Conservation (phyloP, 2,113 vertebrate genomes). For the Crocuta crocuta region DNA sequence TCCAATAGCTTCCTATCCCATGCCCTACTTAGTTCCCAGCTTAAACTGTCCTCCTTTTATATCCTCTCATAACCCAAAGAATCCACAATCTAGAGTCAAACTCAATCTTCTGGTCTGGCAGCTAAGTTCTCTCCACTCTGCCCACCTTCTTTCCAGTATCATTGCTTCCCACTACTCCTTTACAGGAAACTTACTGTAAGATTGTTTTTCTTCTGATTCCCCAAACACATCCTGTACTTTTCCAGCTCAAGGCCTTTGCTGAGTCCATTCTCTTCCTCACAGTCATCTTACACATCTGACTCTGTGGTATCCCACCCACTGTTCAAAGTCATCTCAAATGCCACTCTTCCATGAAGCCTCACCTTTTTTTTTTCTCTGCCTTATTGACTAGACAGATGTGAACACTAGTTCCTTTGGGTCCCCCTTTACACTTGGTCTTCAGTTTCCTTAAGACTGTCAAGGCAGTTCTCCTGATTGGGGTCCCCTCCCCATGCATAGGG, state of each 20-base stretch:
- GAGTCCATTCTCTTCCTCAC: conserved; percentile 19
- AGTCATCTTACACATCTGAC: conserved; percentile 42
- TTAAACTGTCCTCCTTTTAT: not conserved
- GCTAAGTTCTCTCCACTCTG: not conserved
- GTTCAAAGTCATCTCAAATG: conserved; percentile 6
- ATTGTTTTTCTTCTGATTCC: conserved; percentile 55
- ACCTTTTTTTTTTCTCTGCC: too few species aligned
- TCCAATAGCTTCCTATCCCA: not conserved
- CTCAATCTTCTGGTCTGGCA: not conserved
- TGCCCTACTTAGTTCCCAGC: not conserved
- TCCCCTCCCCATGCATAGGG: not conserved
- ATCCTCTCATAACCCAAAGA: not conserved
- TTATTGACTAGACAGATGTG: not conserved
- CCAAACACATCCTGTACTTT: conserved; percentile 71
- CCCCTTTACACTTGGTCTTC: not conserved
- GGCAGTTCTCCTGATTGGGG: not conserved
- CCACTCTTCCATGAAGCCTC: not conserved
- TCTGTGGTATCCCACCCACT: conserved; percentile 29
- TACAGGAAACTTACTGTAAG: conserved; percentile 36
- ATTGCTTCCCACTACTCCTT: not conserved
- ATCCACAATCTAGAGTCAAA: not conserved
- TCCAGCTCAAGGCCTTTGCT: conserved; percentile 54
- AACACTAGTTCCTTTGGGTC: not conserved
- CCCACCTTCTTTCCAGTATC: not conserved
- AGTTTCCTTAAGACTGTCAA: not conserved